These are phyloP conservation scores for Sorex araneus DNA, from an alignment of 2,113 vertebrate genomes.

Conservation along the genomic window DNA sequence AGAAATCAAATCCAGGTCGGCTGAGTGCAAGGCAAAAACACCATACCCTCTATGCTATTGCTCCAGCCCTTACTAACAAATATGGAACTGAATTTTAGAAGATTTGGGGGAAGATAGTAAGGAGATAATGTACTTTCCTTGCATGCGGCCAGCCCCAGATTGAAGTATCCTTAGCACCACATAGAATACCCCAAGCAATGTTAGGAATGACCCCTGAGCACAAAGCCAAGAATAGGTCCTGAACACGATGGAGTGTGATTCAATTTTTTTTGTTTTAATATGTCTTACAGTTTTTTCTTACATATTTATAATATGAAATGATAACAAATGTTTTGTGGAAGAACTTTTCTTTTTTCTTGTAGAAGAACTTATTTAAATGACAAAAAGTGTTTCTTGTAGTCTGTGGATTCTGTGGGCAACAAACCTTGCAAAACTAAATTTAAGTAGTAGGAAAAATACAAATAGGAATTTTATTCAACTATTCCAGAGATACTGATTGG, in stretches of 20 bases:
- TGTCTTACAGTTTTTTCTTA: conserved; percentile 20
- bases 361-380: conserved; percentile 49
- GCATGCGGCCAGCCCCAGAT: too few species aligned
- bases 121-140: too few species aligned
- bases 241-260: neutral
- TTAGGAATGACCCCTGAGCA: too few species aligned
- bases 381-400: neutral
- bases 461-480: neutral
- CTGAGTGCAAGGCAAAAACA: too few species aligned
- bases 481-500: conserved; percentile 11
- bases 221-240: neutral
- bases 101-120: too few species aligned
- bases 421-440: conserved; percentile 32
- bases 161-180: too few species aligned
- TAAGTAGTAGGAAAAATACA: neutral
- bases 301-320: conserved; percentile 35
- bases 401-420: neutral
- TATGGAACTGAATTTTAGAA: neutral
- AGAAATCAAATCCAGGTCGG: too few species aligned
- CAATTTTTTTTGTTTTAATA: neutral
- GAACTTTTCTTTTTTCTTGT: neutral
- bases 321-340: conserved; percentile 47
- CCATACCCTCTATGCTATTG: too few species aligned
- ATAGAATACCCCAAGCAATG: too few species aligned
- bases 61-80: conserved; percentile 39